Conservation (phyloP, 2,113 vertebrate genomes). For the Azemiops feae region DNA sequence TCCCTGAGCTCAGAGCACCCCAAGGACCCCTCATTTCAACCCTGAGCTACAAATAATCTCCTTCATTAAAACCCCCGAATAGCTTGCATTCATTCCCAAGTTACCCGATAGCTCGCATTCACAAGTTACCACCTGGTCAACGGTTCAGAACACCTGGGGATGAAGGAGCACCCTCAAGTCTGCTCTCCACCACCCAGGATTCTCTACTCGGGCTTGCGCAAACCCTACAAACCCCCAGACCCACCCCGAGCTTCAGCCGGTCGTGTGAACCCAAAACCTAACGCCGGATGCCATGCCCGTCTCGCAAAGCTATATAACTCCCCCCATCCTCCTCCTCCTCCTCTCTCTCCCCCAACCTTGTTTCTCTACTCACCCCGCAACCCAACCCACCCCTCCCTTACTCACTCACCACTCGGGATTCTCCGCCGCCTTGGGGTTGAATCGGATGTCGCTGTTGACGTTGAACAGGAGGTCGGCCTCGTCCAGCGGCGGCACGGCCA, state of each 20-base stretch:
- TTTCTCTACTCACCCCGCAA: neutral
- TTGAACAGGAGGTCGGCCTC: constrained; percentile 90
- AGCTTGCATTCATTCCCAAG: neutral
- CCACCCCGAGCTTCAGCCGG: neutral
- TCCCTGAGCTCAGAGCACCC: no score
- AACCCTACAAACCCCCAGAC: neutral
- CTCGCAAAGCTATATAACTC: neutral
- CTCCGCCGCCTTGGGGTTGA: constrained; percentile 88
- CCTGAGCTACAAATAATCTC: no score
- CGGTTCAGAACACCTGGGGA: neutral
- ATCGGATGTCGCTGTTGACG: constrained; percentile 91
- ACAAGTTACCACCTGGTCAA: neutral
- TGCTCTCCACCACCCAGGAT: neutral
- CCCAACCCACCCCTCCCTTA: constrained; percentile 63
- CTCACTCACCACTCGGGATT: constrained; percentile 85
- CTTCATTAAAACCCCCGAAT: neutral
- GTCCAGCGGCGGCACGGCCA: constrained; percentile 70
- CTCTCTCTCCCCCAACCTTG: no score
- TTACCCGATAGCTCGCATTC: neutral
- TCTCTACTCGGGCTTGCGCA: neutral
- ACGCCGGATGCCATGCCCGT: neutral
- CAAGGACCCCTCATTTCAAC: no score
- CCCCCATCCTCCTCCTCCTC: no score
- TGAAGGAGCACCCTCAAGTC: neutral
- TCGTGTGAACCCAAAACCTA: neutral